A percentile compares a stretch with the other conserved stretches of the same genome.
Evolutionary conservation across 1,140 invertebrate genomes (phyloP).

Genomic region (Zaprionus nigranus): DNA sequence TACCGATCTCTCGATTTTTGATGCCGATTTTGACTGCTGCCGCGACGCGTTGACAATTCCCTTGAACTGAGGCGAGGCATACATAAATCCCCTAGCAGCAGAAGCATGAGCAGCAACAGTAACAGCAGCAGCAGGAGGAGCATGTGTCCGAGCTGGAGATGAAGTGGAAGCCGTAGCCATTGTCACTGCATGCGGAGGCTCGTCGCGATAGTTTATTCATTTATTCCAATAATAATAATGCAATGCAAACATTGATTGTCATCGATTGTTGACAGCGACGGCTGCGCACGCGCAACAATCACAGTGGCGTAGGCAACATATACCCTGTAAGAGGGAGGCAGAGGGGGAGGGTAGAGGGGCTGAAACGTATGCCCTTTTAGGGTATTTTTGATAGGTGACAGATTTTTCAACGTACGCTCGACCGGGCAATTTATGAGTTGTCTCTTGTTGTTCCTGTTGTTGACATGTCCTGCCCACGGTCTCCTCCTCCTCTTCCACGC

Average conservation of each 20-base stretch:
- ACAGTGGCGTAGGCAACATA: constrained; percentile 10
- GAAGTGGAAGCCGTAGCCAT: constrained; percentile 52
- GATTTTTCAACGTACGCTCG: constrained; percentile 70
- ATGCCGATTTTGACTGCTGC: constrained; percentile 77
- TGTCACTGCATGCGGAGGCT: constrained; percentile 74
- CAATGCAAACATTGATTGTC: constrained; percentile 84
- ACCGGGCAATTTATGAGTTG: constrained; percentile 81
- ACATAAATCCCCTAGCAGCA: too few species aligned
- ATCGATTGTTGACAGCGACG: constrained; percentile 73
- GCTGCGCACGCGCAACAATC: constrained; percentile 67
- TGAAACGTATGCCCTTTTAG: constrained; percentile 78
- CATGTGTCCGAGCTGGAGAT: constrained; percentile 49
- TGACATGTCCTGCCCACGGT: constrained; percentile 44
- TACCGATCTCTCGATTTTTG: constrained; percentile 81
- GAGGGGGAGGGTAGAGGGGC: not conserved
- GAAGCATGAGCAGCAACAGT: too few species aligned
- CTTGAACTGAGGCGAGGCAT: constrained; percentile 49
- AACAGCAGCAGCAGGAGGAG: constrained; percentile 34
- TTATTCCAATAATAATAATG: constrained; percentile 84
- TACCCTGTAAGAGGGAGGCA: not conserved
- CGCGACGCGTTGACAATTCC: constrained; percentile 75
- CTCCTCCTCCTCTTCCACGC: too few species aligned
- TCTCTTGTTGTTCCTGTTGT: constrained; percentile 37
- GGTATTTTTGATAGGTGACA: constrained; percentile 84
- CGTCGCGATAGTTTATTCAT: constrained; percentile 81